Conservation (phyloP, 1,140 invertebrate species). For the Pseudomyrmex dendroicus region DNA sequence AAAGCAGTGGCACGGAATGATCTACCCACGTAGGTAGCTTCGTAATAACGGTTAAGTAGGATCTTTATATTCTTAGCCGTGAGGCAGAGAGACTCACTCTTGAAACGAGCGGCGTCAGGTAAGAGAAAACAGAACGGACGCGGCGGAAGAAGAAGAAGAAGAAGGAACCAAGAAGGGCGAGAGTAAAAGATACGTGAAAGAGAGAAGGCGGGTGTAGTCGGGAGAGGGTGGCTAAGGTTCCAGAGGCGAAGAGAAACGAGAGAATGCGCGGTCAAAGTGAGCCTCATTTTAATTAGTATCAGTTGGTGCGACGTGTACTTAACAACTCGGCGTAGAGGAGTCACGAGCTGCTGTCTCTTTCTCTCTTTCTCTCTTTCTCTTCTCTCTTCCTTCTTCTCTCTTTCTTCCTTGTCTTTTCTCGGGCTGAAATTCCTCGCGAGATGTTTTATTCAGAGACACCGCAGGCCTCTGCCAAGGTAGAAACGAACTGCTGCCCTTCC, state of each 20-base stretch:
- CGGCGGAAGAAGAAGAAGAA: slow-evolving; percentile 14
- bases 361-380: slow-evolving; percentile 29
- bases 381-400: not conserved
- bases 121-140: slow-evolving; percentile 43
- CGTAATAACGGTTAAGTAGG: slow-evolving; percentile 85
- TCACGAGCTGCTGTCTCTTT: slow-evolving; percentile 65
- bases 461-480: slow-evolving; percentile 78
- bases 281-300: slow-evolving; percentile 85
- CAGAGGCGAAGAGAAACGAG: slow-evolving; percentile 57
- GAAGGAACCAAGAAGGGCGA: not conserved
- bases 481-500: slow-evolving; percentile 74
- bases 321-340: slow-evolving; percentile 76
- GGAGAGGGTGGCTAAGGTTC: slow-evolving; percentile 37
- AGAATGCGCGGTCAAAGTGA: slow-evolving; percentile 77
- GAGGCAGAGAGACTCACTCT: slow-evolving; percentile 73
- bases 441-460: slow-evolving; percentile 85
- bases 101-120: slow-evolving; percentile 55
- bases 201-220: not conserved
- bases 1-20: slow-evolving; percentile 81
- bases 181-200: slow-evolving; percentile 7
- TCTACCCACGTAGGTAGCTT: slow-evolving; percentile 81
- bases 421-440: slow-evolving; percentile 81
- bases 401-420: slow-evolving; percentile 62
- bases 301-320: slow-evolving; percentile 84
- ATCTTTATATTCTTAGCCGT: slow-evolving; percentile 85